Base-by-base conservation (phyloP, 2,113 vertebrate species). In the Pedionomus torquatus region DNA sequence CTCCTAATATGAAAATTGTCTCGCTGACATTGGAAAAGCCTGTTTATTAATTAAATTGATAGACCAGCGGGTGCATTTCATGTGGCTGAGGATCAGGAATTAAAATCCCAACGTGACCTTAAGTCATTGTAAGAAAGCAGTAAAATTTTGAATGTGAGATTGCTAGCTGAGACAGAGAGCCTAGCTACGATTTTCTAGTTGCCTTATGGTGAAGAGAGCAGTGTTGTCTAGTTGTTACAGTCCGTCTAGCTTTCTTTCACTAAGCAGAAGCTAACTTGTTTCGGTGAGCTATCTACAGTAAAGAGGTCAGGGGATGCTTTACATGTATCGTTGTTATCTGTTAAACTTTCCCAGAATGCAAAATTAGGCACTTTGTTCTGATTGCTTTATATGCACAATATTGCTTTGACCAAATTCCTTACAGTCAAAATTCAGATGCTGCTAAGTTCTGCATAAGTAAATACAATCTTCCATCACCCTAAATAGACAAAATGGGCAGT, bases 401-500 rank as follows among this genome's bases (percentile, higher is more conserved):
- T 63, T 85, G 60, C 86, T 95, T 87, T 91, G 74, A 77, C 74
- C 74, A 85, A 95, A 96, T 83, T 83, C 58, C 68, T 83, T 60
- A 54, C 46, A 39, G 70, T 65, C 71, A 77, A 87, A 85, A 82
- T 83, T 44, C 51, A 52, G 43, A 70, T 63, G 76, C 86, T 75
- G 23, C 60, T 46, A 83, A 57, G 26, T 37, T 91, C 78, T 87
- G 26, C 7, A 1, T 28, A 15, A 69, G n/a, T 79, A 72, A 81
- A 61, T 64, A 74, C 43, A 52, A 14, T 88, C 48, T 82, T 43
- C 91, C 83, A 16, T 88, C 51, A 43, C 28, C 55, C 28, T 48
- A 46, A 82, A 54, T 19, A 30, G 58, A 52, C 19, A 85, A 82
- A 87, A 87, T 37, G 55, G 44, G 11, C 68, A 77, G 21, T 91